A percentile compares a stretch with the other conserved stretches of the same genome.
Conservation (phyloP, 2,113 vertebrate genomes). For the Lucifuga dentata region DNA sequence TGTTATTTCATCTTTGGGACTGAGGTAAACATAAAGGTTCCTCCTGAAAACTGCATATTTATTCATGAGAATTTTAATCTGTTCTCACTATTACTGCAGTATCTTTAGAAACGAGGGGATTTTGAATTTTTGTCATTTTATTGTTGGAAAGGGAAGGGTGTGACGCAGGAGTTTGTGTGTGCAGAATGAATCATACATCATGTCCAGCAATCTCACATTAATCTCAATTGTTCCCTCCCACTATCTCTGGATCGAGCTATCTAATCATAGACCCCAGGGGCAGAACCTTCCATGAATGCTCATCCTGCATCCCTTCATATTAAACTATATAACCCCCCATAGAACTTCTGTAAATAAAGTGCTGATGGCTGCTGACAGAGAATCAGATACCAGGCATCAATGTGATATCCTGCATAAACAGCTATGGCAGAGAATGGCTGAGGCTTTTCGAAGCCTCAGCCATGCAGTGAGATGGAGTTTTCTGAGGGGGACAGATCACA, state of each 20-base stretch:
- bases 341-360: constrained; percentile 35
- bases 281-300: constrained; percentile 11
- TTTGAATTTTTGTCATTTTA: constrained; percentile 17
- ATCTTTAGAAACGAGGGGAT: constrained; percentile 17
- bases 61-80: constrained; percentile 20
- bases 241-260: constrained; percentile 50
- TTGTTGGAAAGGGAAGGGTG: constrained; percentile 5
- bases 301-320: constrained; percentile 11
- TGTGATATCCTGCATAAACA: constrained; percentile 48
- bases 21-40: constrained; percentile 36
- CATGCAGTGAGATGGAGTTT: constrained; percentile 15
- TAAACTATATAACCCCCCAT: constrained; percentile 37
- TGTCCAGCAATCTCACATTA: constrained; percentile 33
- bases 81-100: neutral
- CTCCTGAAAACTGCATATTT: neutral
- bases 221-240: constrained; percentile 28
- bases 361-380: constrained; percentile 40
- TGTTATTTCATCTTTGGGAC: constrained; percentile 42
- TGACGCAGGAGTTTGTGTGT: neutral
- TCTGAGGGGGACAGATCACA: constrained; percentile 38
- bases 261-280: constrained; percentile 42
- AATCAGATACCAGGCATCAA: constrained; percentile 39
- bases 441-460: constrained; percentile 13
- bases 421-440: constrained; percentile 40
- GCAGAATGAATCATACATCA: constrained; percentile 7